Evolutionary conservation across 1,140 invertebrate genomes (phyloP), one percentile per base, ranked within the genome.

Genomic region (Panulirus ornatus): DNA sequence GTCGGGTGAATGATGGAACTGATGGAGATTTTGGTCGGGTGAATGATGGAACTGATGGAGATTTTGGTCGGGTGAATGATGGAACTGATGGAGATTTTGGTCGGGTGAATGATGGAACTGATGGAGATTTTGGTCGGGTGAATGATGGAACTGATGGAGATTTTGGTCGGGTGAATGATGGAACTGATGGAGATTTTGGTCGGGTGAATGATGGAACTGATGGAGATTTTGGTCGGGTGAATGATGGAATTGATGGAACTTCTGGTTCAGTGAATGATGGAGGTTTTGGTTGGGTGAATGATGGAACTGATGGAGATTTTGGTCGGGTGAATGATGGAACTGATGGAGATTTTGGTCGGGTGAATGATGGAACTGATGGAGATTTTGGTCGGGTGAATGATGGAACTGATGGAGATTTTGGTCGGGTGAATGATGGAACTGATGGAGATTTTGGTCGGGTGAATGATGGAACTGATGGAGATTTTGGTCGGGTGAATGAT

Each of bases 211-310:
- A 44, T 78, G 75, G 40, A 47, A 47, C 27, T 44, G n/a, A 42
- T 14, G 76, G 27, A 81, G 5, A 5, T 5, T 58, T 44, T 9
- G 44, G 78, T 81, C n/a, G 30, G 14, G 34, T n/a, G 47, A 84
- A 84, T 70, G 58, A 27, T 36, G 86, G 19, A 54, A 79, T n/a
- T 58, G 38, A 51, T 9, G 78, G 36, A 16, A 22, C 27, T 27
- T 82, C 38, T n/a, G 87, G 66, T 14, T 82, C 58, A 19, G 47
- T 16, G 58, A 88, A 83, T 0, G 63, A 63, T 82, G 87, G 87
- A 38, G 75, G 82, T 30, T 71, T n/a, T 19, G 38, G 9, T 71
- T 30, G 42, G 22, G 30, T 16, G 1, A 63, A 11, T 27, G 30
- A 8, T 27, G 40, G 38, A 47, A 78, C 27, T n/a, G 0, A 40